Conservation (phyloP, 2,113 vertebrate genomes). For the Silurus meridionalis region DNA sequence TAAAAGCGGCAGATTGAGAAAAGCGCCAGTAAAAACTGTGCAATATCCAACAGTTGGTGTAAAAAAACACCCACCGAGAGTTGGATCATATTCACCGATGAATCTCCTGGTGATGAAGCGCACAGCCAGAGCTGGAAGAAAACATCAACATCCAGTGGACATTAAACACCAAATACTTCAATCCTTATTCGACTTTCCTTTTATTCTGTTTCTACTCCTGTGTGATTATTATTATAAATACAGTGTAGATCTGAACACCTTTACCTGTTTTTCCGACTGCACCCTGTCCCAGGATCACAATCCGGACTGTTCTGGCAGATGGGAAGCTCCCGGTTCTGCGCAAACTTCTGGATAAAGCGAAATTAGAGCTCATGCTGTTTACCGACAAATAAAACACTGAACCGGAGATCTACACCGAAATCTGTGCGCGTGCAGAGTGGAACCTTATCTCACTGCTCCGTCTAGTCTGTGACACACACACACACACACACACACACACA, state of each 20-base stretch:
- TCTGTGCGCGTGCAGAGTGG: background rate
- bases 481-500: background rate
- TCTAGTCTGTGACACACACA: background rate
- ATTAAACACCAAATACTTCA: background rate
- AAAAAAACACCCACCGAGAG: conserved; percentile 70
- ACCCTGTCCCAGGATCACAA: conserved; percentile 71
- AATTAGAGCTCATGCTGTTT: conserved; percentile 66
- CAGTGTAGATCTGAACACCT: too few relatives aligned
- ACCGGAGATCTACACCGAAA: background rate
- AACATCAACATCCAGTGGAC: background rate
- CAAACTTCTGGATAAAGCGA: conserved; percentile 66
- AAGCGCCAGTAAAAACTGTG: background rate
- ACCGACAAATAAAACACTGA: background rate
- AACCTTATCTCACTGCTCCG: background rate
- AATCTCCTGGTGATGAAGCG: conserved; percentile 80
- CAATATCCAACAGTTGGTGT: background rate
- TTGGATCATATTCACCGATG: conserved; percentile 81
- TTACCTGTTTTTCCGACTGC: conserved; percentile 77
- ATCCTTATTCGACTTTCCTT: too few relatives aligned
- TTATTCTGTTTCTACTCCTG: background rate
- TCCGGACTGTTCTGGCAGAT: conserved; percentile 63
- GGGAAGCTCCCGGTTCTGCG: conserved; percentile 70
- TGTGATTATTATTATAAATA: background rate
- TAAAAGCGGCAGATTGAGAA: background rate
- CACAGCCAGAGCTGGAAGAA: conserved; percentile 69